Conservation (phyloP, 2,113 vertebrate genomes). For the Pungitius pungitius region DNA sequence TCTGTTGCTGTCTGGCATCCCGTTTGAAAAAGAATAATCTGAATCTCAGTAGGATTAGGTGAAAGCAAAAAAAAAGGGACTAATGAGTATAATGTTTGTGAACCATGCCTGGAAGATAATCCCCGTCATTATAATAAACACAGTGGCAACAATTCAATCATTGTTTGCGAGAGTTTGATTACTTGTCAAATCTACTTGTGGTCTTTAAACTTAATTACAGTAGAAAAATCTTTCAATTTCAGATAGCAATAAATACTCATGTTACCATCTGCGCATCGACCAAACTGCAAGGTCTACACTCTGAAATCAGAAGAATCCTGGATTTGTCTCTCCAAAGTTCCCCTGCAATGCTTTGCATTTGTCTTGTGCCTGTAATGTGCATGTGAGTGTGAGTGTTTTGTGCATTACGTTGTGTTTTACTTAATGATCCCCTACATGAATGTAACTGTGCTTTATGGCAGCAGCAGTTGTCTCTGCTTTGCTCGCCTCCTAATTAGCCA, state of each 20-base stretch:
- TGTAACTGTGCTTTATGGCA: constrained; percentile 32
- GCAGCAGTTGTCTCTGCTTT: constrained; percentile 61
- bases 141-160: background rate
- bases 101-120: constrained; percentile 46
- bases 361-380: constrained; percentile 55
- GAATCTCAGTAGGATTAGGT: constrained; percentile 40
- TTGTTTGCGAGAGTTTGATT: background rate
- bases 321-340: constrained; percentile 23
- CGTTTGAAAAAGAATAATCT: constrained; percentile 26
- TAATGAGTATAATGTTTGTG: constrained; percentile 41
- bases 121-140: constrained; percentile 5
- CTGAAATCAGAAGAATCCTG: background rate
- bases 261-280: background rate
- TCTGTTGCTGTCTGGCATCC: background rate
- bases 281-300: background rate
- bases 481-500: constrained; percentile 72
- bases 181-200: background rate
- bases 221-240: background rate
- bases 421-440: constrained; percentile 31
- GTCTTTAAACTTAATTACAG: background rate
- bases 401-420: constrained; percentile 39
- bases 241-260: background rate
- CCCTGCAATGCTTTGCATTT: constrained; percentile 20
- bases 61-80: background rate
- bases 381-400: constrained; percentile 35